These are phyloP conservation scores for Atta cephalotes DNA, from an alignment of 1,140 invertebrate species.

Conservation along the genomic window DNA sequence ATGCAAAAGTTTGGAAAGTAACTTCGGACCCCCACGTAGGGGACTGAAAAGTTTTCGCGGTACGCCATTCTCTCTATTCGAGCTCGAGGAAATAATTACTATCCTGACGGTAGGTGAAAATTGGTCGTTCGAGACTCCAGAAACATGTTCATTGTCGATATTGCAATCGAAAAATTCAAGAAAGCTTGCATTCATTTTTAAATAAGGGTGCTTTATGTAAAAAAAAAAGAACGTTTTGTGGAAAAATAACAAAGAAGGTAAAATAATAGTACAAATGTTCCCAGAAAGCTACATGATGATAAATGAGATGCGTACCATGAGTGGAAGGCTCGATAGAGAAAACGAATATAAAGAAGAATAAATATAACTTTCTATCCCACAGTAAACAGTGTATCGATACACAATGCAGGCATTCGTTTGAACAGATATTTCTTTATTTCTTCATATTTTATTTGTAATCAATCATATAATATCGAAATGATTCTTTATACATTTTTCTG, in stretches of 20 bases:
- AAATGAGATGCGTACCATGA: conserved; percentile 5
- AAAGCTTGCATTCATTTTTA: not conserved
- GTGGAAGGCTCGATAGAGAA: not conserved
- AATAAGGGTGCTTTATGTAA: not conserved
- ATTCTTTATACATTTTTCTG: conserved; percentile 15
- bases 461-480: conserved; percentile 41
- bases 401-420: conserved; percentile 13
- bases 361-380: conserved; percentile 31
- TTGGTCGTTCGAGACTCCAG: conserved; percentile 56
- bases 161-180: conserved; percentile 20
- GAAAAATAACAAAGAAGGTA: not conserved
- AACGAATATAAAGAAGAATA: conserved; percentile 5
- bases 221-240: not conserved
- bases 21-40: conserved; percentile 57
- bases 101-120: conserved; percentile 33
- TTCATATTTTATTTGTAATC: conserved; percentile 48
- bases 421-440: conserved; percentile 36
- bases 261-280: not conserved
- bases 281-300: not conserved
- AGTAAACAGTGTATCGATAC: conserved; percentile 34
- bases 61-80: conserved; percentile 44
- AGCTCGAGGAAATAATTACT: conserved; percentile 70
- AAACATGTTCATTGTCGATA: conserved; percentile 63
- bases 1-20: conserved; percentile 69
- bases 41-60: conserved; percentile 63